Percentiles rank a stretch among this genome's conserved stretches.
These are phyloP conservation scores for Brachylomia viminalis DNA, from an alignment of 2,888 invertebrate genomes.

Conservation along the genomic window DNA sequence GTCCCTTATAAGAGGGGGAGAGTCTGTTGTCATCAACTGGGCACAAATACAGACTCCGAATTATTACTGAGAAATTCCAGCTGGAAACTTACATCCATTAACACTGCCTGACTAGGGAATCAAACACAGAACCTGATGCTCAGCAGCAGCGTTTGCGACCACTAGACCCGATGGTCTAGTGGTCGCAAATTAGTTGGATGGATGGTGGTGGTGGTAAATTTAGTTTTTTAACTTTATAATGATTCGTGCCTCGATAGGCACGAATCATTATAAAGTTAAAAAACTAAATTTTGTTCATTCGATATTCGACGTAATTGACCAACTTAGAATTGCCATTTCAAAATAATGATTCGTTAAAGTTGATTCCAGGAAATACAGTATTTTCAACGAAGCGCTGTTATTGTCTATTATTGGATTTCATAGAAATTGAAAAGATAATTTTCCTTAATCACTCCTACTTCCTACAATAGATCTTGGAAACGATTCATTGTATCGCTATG, in stretches of 20 bases:
- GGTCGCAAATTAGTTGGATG: no score
- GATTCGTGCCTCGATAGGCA: no score
- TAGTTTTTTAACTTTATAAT: no score
- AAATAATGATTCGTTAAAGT: constrained; percentile 1
- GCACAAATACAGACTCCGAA: background rate
- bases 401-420: background rate
- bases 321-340: background rate
- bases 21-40: background rate
- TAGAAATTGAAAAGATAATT: background rate
- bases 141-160: background rate
- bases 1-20: background rate
- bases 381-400: background rate
- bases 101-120: background rate
- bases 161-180: no score
- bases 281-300: no score
- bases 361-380: constrained; percentile 1
- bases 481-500: no score
- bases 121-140: no score
- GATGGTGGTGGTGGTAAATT: no score
- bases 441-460: background rate
- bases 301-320: no score
- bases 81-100: background rate
- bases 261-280: no score
- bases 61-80: background rate
- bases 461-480: background rate